These are phyloP conservation scores for Vireo griseus DNA, from an alignment of 2,797 vertebrate genomes.

Conservation along the genomic window DNA sequence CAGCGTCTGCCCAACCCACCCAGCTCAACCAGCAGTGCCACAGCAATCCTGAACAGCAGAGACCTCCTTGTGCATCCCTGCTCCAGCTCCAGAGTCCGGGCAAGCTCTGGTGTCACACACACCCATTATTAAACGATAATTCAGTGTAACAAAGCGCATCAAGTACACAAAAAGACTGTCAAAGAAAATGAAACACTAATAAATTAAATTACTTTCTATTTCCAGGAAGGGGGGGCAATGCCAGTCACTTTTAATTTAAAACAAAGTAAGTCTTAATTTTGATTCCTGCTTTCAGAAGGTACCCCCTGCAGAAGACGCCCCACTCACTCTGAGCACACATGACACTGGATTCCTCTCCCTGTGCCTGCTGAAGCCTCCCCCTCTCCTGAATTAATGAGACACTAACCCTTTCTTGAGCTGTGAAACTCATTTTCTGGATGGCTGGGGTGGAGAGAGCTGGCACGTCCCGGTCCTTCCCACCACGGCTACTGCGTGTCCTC, in stretches of 20 bases:
- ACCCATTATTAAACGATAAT: conserved; percentile 72
- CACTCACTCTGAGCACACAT: background rate
- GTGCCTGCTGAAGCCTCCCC: background rate
- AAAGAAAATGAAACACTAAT: conserved; percentile 76
- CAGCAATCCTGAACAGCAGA: conserved; percentile 26
- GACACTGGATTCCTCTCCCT: background rate
- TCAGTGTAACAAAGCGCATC: conserved; percentile 75
- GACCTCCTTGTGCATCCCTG: background rate
- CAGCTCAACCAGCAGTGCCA: background rate
- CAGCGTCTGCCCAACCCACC: background rate
- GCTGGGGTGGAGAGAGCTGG: background rate
- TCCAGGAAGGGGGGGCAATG: conserved; percentile 48
- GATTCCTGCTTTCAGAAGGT: conserved; percentile 4
- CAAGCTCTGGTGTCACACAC: conserved; percentile 37
- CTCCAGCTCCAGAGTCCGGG: conserved; percentile 48
- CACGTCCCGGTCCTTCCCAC: background rate
- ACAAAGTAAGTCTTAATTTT: conserved; percentile 65
- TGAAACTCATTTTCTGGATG: background rate
- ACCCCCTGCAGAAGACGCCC: background rate
- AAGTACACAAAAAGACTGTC: conserved; percentile 70
- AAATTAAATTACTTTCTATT: conserved; percentile 74
- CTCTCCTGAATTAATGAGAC: conserved; percentile 14
- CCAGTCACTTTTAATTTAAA: conserved; percentile 69
- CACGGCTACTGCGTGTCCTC: background rate
- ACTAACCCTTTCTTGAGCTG: background rate